Base-by-base conservation (phyloP, 2,888 invertebrate genomes). In the Pelosia muscerda region DNA sequence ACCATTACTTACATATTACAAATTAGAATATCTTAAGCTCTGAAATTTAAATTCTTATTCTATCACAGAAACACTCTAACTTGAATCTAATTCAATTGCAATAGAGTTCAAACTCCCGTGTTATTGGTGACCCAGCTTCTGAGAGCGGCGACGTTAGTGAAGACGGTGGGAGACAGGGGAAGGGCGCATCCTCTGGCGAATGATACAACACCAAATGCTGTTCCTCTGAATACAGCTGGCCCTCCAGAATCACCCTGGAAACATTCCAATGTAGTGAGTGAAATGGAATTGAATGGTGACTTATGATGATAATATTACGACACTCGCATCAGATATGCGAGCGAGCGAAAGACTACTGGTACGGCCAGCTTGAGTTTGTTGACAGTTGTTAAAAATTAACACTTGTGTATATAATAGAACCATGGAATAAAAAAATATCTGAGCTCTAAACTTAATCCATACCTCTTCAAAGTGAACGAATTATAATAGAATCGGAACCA, bases 161-260 rank as follows among this genome's bases (percentile, higher is more conserved):
- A 95, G 38, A 95, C 95, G 0, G 95, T 95, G 2, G 95, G 95
- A 0, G 94, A 94, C 2, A 95, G 89, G 1, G 95, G 94, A 54
- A 93, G 83, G 0, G 95, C 95, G 68, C 95, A 95, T 60, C 95
- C 95, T 73, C 95, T 84, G 0, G 95, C 95, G 75, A 94, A 95
- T 0, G 95, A 95, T 11, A 95, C 94, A 55, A 95, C 91, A 6
- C 95, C 95, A 60, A 90, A 92, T 0, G 91, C 95, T 0, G 89
- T 91, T 19, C 92, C 91, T n/a, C 95, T 82, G 77, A 92, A 94
- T 54, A 94, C 93, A 0, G 95, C 95, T 5, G 95, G 95, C 0
- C 95, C 95, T 4, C 95, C 95, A 0, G 95, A 93, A 62, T 95
- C 95, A 10, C 95, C 95, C 95, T 95, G 88, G 19, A 88, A 89